Evolutionary conservation across 2,888 invertebrate species (phyloP).

Genomic region (Gasteruption jaculator): DNA sequence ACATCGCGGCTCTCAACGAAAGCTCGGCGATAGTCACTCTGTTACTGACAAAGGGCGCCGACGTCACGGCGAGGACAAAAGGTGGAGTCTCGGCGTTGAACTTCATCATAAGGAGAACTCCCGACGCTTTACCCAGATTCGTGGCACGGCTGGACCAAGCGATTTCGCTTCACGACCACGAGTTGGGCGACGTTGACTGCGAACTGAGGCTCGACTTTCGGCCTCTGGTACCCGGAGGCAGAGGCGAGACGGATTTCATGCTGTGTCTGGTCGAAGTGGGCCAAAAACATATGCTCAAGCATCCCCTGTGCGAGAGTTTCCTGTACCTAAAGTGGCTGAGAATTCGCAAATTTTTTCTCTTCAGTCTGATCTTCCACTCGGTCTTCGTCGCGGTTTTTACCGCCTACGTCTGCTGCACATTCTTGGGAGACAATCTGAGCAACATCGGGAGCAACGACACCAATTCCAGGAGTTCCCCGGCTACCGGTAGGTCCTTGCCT

Average conservation of each 20-base stretch:
- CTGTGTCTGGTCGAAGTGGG: constrained; percentile 70
- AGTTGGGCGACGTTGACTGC: constrained; percentile 81
- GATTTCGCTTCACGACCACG: constrained; percentile 76
- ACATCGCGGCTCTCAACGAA: constrained; percentile 79
- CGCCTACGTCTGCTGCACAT: constrained; percentile 63
- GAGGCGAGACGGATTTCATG: constrained; percentile 55
- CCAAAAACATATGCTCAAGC: constrained; percentile 72
- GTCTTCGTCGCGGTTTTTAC: constrained; percentile 73
- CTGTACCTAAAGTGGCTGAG: constrained; percentile 78
- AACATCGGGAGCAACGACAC: too few relatives aligned
- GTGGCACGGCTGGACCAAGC: constrained; percentile 69
- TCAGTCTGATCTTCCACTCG: constrained; percentile 74
- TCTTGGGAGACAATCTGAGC: constrained; percentile 54
- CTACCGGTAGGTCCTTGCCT: too few relatives aligned
- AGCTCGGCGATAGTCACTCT: constrained; percentile 72
- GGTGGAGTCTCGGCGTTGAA: constrained; percentile 77
- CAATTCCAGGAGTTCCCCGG: too few relatives aligned
- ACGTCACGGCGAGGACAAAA: constrained; percentile 75
- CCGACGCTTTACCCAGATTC: constrained; percentile 73
- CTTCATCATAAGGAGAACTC: constrained; percentile 79
- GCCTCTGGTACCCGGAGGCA: constrained; percentile 45
- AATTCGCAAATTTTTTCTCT: constrained; percentile 76
- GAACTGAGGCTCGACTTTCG: constrained; percentile 69
- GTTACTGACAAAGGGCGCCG: constrained; percentile 72
- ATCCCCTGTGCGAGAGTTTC: constrained; percentile 82